Base-by-base conservation (phyloP, 30 jellyfish, hydroid and myxozoan species). In the Turritopsis dohrnii region DNA sequence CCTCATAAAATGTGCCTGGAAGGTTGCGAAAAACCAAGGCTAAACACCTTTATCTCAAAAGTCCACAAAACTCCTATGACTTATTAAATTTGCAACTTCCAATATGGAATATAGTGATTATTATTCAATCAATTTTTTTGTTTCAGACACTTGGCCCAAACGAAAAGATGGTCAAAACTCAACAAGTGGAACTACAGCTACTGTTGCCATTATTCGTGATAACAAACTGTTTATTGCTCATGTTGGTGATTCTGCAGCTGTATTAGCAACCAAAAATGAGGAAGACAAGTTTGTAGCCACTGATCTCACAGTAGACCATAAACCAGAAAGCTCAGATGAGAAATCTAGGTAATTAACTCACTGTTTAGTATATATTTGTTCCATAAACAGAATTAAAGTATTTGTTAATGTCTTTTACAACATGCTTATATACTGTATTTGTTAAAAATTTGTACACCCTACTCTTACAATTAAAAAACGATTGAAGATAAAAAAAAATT, bases 161-260 rank as follows among this genome's bases (percentile, higher is more conserved):
- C 66, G 98, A 71, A 85, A 83, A 74, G 84, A 80, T 71, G 96
- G 96, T 1, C 83, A 54, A 66, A 77, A 76, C 54, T 89, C 97
- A 66, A 93, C 98, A 22, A 84, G 97, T 0, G 98, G 98, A 0
- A 93, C 98, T 1, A 93, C 98, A 71, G 98, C 96, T 7, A 93
- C 98, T 8, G 87, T 90, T 52, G 98, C 96, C 7, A 66, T 93
- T 1, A 29, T 93, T 13, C 85, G 92, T 16, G 96, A 92, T 0
- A 71, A 89, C 54, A 83, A 82, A 30, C 52, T 93, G 71, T 93
- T 65, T 77, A 83, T 93, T 31, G 98, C 95, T 1, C 98, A 93
- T 88, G 93, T 88, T 28, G 98, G 98, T 19, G 98, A 93, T 71
- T 93, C 98, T 0, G 96, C 93, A 1, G 95, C 94, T 13, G 91